Conservation (phyloP, 2,113 vertebrate genomes). For the Eonycteris spelaea region DNA sequence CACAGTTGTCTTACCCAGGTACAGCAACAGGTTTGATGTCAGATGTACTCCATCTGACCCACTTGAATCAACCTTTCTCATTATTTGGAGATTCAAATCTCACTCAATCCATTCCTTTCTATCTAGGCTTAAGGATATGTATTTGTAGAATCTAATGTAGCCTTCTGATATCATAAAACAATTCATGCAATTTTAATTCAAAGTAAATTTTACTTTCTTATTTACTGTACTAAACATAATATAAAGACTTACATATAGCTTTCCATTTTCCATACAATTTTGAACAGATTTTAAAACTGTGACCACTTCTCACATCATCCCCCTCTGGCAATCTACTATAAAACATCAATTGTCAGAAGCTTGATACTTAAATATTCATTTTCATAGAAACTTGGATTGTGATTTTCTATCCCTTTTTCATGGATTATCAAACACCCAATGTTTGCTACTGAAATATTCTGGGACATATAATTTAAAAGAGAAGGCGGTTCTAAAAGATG, state of each 20-base stretch:
- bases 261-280: neutral
- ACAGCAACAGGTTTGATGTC: neutral
- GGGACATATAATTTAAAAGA: neutral
- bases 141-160: neutral
- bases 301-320: neutral
- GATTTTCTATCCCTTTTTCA: neutral
- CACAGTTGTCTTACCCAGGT: neutral
- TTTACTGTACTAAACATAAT: neutral
- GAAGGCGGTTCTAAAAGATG: neutral
- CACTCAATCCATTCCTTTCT: neutral
- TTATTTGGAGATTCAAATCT: neutral
- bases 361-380: neutral
- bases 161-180: neutral
- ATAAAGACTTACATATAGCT: neutral
- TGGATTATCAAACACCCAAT: neutral
- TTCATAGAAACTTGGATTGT: slow-evolving; percentile 3
- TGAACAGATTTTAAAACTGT: neutral
- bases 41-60: neutral
- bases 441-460: neutral
- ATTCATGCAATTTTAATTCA: slow-evolving; percentile 36
- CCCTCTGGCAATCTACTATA: neutral
- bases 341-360: neutral
- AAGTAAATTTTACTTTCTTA: neutral
- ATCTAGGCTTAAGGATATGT: neutral
- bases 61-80: neutral